Evolutionary conservation across 1,140 invertebrate species (phyloP), one percentile per base, ranked within the genome.

Genomic region (Aphelinus atriplicis): DNA sequence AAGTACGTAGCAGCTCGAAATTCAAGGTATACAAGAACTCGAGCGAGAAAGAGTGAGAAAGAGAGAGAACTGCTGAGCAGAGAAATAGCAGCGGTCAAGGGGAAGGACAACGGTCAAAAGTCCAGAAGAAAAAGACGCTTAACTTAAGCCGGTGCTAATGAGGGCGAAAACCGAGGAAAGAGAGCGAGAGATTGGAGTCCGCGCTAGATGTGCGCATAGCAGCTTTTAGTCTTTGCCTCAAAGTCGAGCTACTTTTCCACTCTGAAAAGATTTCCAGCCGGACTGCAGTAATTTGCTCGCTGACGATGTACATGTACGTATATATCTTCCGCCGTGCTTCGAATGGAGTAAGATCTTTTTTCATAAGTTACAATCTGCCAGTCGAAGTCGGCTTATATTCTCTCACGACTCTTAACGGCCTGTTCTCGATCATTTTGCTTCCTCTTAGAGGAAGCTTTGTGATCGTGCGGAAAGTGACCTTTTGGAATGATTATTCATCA

Each of bases 91-190:
- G 77, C 64, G 77, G 71, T 71, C 76, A 80, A 57, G 51, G 51
- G 57, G 46, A 71, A 74, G 71, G 66, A 72, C 77, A 65, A 68
- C 58, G 77, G 75, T 76, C 83, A 81, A 84, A 78, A 83, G 26
- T 26, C 26, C 26, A 26, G 26, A 26, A 26, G 26, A 26, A 26
- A 26, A 26, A 26, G 26, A 26, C 26, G 26, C 26, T 26, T 26
- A 26, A 84, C 69, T 82, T 83, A 84, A 85, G 83, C 79, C 80
- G 80, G 71, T 75, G 76, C 77, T 81, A 84, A 84, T 82, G 80
- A 84, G 81, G 82, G 75, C 73, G 77, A 80, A 81, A 81, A 79
- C 72, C 79, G 73, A 77, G 63, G 60, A 75, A 81, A 81, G 66
- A 80, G 75, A 72, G 46, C 7, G 7, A 26, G 26, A 26, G 26